Conservation (phyloP, 2,113 vertebrate species). For the Zapornia atra region DNA sequence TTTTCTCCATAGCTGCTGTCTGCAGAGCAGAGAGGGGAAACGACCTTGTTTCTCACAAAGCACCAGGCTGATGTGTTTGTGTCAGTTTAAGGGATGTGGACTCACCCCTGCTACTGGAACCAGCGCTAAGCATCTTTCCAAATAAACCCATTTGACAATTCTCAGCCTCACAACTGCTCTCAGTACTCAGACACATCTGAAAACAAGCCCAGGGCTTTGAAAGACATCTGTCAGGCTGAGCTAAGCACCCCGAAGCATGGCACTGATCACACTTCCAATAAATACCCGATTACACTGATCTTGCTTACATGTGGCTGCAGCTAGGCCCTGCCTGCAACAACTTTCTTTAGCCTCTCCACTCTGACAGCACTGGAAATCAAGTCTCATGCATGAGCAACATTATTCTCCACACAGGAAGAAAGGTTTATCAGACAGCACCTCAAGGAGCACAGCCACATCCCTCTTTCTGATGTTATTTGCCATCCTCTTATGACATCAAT, state of each 20-base stretch:
- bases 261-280: not conserved
- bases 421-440: not conserved
- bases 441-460: not conserved
- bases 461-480: not conserved
- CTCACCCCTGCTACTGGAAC: not conserved
- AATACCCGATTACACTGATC: not conserved
- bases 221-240: not conserved
- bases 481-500: not conserved
- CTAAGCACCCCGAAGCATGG: not conserved
- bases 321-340: accelerated
- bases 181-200: not conserved
- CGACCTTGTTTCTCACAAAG: accelerated
- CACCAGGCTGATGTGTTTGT: not conserved
- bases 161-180: not conserved
- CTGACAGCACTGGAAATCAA: not conserved
- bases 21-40: not conserved
- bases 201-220: not conserved
- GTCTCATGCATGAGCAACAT: not conserved
- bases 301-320: not conserved
- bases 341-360: not conserved
- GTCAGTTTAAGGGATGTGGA: accelerated
- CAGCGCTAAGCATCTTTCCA: not conserved
- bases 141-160: not conserved
- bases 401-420: accelerated
- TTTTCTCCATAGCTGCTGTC: not conserved